These are phyloP conservation scores for Neolamprologus fasciatus DNA, from an alignment of 2,113 vertebrate genomes.

Conservation along the genomic window DNA sequence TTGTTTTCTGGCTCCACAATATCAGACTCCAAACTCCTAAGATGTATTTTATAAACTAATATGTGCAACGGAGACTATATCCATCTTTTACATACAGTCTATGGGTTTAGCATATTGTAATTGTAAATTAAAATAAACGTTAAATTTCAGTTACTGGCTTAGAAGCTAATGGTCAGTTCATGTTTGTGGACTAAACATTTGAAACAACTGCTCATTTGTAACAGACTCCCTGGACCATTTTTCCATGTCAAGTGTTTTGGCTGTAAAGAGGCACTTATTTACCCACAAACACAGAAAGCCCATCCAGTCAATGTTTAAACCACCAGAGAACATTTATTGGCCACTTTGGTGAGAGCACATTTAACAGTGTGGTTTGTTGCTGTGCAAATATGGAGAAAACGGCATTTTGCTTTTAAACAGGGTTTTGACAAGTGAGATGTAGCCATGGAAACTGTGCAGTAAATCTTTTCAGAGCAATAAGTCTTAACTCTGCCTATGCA, in stretches of 20 bases:
- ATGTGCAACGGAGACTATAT: not conserved
- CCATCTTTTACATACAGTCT: not conserved
- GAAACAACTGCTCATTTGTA: not conserved
- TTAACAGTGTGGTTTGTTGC: not conserved
- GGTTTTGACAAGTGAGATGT: not conserved
- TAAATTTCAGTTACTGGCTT: not conserved
- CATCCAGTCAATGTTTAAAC: not conserved
- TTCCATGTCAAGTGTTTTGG: not conserved
- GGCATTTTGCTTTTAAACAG: not conserved
- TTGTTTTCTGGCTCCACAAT: not conserved
- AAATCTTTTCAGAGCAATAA: slow-evolving; percentile 6
- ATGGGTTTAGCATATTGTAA: not conserved
- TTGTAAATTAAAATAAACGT: not conserved
- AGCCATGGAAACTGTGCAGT: slow-evolving; percentile 28
- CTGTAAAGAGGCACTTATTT: not conserved
- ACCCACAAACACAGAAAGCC: not conserved
- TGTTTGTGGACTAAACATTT: not conserved
- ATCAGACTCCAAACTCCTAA: not conserved
- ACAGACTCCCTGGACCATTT: not conserved
- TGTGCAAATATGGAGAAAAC: not conserved
- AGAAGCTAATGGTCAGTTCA: not conserved
- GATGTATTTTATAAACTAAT: not conserved
- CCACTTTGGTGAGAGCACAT: not conserved
- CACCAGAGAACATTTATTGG: not conserved
- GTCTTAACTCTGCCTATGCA: not conserved